These are phyloP conservation scores for Calcarius lapponicus DNA, from an alignment of 2,797 vertebrate species.

Conservation along the genomic window DNA sequence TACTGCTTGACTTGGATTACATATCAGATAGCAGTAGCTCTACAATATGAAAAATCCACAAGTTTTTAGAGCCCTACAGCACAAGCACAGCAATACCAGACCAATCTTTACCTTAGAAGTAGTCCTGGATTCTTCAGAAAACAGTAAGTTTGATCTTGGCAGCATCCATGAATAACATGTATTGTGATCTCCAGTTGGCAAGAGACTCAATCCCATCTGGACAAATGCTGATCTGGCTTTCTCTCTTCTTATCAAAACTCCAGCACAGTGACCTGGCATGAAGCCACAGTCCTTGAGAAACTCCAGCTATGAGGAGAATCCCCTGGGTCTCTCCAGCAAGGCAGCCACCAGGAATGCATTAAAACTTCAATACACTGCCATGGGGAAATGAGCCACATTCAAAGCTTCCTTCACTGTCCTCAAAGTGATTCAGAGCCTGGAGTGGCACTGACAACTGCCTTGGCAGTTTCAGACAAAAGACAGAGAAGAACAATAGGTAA, in stretches of 20 bases:
- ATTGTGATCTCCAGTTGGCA: neutral
- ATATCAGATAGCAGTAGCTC: neutral
- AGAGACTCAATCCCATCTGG: neutral
- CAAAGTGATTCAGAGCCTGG: neutral
- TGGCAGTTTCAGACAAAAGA: neutral
- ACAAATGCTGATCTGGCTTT: conserved; percentile 3
- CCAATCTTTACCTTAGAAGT: neutral
- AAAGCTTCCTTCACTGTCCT: neutral
- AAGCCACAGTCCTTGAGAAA: neutral
- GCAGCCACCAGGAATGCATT: neutral
- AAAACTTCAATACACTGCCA: accelerated
- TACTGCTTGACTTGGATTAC: neutral
- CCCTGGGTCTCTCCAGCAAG: neutral
- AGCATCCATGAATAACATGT: neutral
- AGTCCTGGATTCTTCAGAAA: neutral
- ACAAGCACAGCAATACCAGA: neutral
- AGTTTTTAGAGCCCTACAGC: neutral
- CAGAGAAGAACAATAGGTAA: neutral
- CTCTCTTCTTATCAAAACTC: neutral
- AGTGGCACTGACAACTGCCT: neutral
- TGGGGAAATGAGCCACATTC: neutral
- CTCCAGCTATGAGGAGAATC: neutral
- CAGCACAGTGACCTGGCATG: neutral
- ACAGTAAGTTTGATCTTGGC: neutral
- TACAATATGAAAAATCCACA: neutral